These are phyloP conservation scores for Drosophila affinis DNA, from an alignment of 2,888 invertebrate species.

Conservation along the genomic window DNA sequence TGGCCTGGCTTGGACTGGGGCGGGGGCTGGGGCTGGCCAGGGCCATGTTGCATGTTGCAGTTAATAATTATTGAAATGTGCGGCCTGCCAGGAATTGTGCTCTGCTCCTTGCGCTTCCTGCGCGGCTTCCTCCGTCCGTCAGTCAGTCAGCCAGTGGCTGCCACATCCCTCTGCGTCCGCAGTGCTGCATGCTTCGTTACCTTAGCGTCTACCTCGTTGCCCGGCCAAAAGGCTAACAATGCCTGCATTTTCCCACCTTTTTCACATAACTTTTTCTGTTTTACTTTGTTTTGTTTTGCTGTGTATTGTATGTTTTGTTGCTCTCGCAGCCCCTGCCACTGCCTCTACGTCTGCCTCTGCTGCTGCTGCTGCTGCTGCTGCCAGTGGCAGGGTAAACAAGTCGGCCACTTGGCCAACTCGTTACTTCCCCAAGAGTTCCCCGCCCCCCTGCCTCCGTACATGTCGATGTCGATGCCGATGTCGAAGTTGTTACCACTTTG, in stretches of 20 bases:
- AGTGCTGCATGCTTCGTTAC: slow-evolving; percentile 78
- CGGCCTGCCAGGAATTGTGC: slow-evolving; percentile 76
- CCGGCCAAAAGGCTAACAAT: slow-evolving; percentile 75
- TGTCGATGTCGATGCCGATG: slow-evolving; percentile 61
- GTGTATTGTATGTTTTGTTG: slow-evolving; percentile 29
- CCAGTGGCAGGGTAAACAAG: slow-evolving; percentile 75
- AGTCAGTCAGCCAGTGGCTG: slow-evolving; percentile 12
- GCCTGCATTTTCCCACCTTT: slow-evolving; percentile 79
- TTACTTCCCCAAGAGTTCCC: slow-evolving; percentile 30
- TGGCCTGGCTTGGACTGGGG: slow-evolving; percentile 20
- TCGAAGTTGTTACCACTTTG: slow-evolving; percentile 78
- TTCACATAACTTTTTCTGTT: slow-evolving; percentile 73
- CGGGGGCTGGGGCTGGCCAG: slow-evolving; percentile 22
- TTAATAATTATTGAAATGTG: slow-evolving; percentile 80
- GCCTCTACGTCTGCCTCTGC: slow-evolving; percentile 10
- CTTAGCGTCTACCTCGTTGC: slow-evolving; percentile 60
- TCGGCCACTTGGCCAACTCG: slow-evolving; percentile 73
- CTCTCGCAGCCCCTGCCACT: slow-evolving; percentile 2
- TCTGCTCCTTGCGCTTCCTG: slow-evolving; percentile 78
- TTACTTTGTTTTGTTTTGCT: slow-evolving; percentile 45
- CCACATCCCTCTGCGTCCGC: slow-evolving; percentile 31
- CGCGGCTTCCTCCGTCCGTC: slow-evolving; percentile 67
- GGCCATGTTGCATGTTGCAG: slow-evolving; percentile 79
- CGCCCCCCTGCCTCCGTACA: slow-evolving; percentile 11
- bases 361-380: slow-evolving; percentile 31